Conservation (phyloP, 2,888 invertebrate genomes). For the Zaprionus bogoriensis region DNA sequence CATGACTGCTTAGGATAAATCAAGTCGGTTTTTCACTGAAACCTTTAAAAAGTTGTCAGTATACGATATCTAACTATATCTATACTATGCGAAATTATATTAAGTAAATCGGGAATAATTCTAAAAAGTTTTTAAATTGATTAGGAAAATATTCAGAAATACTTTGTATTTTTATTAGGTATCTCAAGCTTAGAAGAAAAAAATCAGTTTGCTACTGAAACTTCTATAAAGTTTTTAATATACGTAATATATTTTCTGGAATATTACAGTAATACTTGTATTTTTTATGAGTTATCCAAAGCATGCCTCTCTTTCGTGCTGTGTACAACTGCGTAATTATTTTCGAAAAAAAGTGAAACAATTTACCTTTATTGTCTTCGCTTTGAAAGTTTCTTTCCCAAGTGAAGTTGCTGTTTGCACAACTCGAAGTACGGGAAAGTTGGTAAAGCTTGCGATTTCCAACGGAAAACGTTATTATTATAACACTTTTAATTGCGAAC, state of each 20-base stretch:
- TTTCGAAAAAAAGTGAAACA: conserved; percentile 2
- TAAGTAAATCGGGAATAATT: no score
- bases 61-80: no score
- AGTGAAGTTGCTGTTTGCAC: background rate
- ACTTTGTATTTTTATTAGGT: no score
- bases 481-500: background rate
- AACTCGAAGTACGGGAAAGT: background rate
- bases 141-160: no score
- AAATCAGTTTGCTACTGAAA: no score
- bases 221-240: no score
- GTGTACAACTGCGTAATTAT: background rate
- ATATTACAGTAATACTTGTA: background rate
- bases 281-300: background rate
- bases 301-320: background rate
- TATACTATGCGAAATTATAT: no score
- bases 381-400: conserved; percentile 1
- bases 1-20: no score
- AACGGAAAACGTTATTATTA: background rate
- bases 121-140: no score
- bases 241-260: background rate
- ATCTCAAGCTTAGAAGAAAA: no score
- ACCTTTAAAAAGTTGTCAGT: no score
- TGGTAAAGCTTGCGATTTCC: background rate
- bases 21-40: no score
- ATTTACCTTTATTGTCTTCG: background rate